Percentiles rank a stretch among this genome's conserved stretches.
These are phyloP conservation scores for Cynaeus angustus DNA, from an alignment of 2,888 invertebrate species.

Conservation along the genomic window DNA sequence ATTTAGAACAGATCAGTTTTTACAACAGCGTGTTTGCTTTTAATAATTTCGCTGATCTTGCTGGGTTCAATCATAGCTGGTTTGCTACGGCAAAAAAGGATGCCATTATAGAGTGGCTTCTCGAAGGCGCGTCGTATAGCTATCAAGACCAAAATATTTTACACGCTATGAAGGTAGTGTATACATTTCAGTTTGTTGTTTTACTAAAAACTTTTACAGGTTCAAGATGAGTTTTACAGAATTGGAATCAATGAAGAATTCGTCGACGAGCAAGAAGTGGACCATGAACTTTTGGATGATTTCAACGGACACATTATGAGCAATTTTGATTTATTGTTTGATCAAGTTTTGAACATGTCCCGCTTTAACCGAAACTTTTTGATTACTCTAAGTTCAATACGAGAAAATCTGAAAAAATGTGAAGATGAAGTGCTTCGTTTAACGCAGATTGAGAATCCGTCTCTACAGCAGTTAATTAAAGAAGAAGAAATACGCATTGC, in stretches of 20 bases:
- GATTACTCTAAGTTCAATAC: constrained; percentile 28
- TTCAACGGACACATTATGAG: background rate
- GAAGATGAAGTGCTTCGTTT: background rate
- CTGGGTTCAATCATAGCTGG: constrained; percentile 68
- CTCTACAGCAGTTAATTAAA: constrained; percentile 25
- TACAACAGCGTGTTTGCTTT: constrained; percentile 66
- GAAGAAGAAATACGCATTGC: constrained; percentile 42
- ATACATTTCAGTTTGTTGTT: background rate
- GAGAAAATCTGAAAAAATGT: constrained; percentile 20
- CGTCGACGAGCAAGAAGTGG: background rate
- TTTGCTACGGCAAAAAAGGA: constrained; percentile 54
- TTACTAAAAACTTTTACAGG: background rate
- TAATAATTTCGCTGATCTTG: constrained; percentile 54
- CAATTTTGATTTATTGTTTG: constrained; percentile 50
- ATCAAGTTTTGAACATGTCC: background rate
- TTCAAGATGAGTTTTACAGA: constrained; percentile 6
- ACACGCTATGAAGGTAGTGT: constrained; percentile 6
- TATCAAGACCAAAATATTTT: constrained; percentile 2
- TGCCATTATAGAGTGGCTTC: constrained; percentile 59
- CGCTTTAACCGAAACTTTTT: constrained; percentile 34
- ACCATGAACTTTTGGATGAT: background rate
- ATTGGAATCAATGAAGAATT: constrained; percentile 17
- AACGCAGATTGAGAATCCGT: constrained; percentile 1
- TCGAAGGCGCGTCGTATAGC: constrained; percentile 40
- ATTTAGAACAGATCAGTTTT: constrained; percentile 61